These are phyloP conservation scores for Aphis gossypii DNA, from an alignment of 1,140 invertebrate genomes.

Conservation along the genomic window DNA sequence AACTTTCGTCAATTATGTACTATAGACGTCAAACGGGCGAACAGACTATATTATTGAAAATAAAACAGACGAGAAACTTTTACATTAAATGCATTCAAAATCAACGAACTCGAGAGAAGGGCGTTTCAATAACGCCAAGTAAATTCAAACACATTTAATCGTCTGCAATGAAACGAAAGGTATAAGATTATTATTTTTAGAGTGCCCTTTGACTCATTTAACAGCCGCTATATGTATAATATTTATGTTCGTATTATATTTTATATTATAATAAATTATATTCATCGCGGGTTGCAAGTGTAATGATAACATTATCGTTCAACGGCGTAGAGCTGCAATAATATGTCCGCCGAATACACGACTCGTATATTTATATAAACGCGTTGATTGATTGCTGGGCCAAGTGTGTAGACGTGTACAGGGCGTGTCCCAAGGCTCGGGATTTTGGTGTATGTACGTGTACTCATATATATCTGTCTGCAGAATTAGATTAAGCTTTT, in stretches of 20 bases:
- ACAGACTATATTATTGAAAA: no score
- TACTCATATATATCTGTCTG: neutral
- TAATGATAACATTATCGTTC: neutral
- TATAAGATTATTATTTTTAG: neutral
- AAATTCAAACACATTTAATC: neutral
- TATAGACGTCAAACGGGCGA: no score
- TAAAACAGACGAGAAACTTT: neutral
- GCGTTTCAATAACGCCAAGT: neutral
- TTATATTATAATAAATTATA: neutral
- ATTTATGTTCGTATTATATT: neutral
- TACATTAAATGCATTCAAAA: neutral
- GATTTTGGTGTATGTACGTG: neutral
- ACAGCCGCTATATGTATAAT: neutral
- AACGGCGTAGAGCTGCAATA: neutral
- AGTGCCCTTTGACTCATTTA: neutral
- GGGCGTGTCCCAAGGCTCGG: neutral
- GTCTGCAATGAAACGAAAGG: neutral
- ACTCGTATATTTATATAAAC: neutral
- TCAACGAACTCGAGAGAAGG: neutral
- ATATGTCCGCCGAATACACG: neutral
- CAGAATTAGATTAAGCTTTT: neutral
- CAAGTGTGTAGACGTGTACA: neutral
- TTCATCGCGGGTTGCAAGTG: neutral
- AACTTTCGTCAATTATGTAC: no score
- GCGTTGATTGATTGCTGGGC: constrained; percentile 39